Conservation (phyloP, 2,888 invertebrate genomes). For the Lasioglossum zephyrum region DNA sequence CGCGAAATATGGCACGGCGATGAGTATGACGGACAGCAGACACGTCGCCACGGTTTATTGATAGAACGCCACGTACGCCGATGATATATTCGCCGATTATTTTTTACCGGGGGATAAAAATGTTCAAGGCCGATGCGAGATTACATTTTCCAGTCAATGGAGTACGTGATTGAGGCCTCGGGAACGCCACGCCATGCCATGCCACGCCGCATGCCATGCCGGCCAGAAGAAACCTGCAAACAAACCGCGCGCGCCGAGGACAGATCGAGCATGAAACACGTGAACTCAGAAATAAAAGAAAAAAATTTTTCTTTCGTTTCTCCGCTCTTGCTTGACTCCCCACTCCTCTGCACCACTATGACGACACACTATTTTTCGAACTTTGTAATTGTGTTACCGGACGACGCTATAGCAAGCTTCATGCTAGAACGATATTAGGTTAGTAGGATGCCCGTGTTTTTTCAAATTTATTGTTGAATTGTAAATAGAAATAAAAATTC, state of each 20-base stretch:
- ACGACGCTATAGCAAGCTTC: neutral
- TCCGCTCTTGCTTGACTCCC: neutral
- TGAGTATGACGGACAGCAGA: constrained; percentile 38
- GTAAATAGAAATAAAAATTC: neutral
- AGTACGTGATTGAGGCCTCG: constrained; percentile 62
- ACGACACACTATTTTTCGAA: neutral
- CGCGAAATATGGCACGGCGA: constrained; percentile 11
- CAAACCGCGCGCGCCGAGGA: constrained; percentile 15
- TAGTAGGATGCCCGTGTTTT: neutral
- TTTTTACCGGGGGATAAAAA: constrained; percentile 59
- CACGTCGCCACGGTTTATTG: constrained; percentile 52
- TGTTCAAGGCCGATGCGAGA: constrained; percentile 58
- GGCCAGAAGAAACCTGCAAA: constrained; percentile 30
- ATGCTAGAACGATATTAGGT: neutral
- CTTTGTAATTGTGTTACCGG: constrained; percentile 8
- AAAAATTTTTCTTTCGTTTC: neutral
- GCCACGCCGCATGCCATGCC: neutral
- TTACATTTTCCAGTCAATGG: constrained; percentile 64
- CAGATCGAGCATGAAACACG: constrained; percentile 32
- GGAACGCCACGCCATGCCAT: neutral
- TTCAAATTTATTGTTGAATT: neutral
- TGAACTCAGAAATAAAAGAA: constrained; percentile 6
- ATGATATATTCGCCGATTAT: constrained; percentile 55
- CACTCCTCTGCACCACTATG: neutral
- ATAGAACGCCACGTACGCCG: constrained; percentile 48